Conservation (phyloP, 2,888 invertebrate species). For the Drosophila greeni region DNA sequence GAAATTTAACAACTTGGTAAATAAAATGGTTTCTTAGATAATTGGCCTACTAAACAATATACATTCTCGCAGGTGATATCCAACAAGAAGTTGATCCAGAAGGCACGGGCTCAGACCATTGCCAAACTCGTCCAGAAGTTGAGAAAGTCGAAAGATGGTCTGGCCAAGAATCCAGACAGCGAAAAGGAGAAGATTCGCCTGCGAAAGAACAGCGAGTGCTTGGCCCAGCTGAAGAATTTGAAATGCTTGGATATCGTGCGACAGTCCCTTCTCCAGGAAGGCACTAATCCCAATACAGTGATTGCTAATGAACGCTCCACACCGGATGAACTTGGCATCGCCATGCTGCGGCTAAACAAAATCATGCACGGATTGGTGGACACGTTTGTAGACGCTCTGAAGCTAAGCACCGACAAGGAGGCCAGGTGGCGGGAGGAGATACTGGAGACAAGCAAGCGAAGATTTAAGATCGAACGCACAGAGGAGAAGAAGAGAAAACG, state of each 20-base stretch:
- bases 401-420: conserved; percentile 50
- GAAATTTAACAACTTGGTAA: conserved; percentile 77
- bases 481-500: conserved; percentile 66
- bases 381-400: conserved; percentile 55
- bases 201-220: conserved; percentile 60
- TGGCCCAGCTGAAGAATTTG: conserved; percentile 68
- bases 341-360: conserved; percentile 74
- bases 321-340: conserved; percentile 73
- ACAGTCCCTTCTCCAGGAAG: conserved; percentile 63
- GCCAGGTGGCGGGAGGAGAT: conserved; percentile 70
- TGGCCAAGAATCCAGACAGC: conserved; percentile 68
- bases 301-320: conserved; percentile 73
- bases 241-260: conserved; percentile 70
- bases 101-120: conserved; percentile 71
- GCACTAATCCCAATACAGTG: conserved; percentile 61
- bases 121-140: conserved; percentile 76
- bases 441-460: conserved; percentile 70
- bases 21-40: conserved; percentile 14
- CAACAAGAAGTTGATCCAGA: conserved; percentile 73
- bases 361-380: conserved; percentile 57
- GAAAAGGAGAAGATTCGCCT: conserved; percentile 64
- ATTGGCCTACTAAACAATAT: neutral
- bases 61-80: conserved; percentile 66
- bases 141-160: conserved; percentile 67
- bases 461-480: conserved; percentile 62